Base-by-base conservation (phyloP, 1,140 invertebrate genomes). In the Drosophila sturtevanti region DNA sequence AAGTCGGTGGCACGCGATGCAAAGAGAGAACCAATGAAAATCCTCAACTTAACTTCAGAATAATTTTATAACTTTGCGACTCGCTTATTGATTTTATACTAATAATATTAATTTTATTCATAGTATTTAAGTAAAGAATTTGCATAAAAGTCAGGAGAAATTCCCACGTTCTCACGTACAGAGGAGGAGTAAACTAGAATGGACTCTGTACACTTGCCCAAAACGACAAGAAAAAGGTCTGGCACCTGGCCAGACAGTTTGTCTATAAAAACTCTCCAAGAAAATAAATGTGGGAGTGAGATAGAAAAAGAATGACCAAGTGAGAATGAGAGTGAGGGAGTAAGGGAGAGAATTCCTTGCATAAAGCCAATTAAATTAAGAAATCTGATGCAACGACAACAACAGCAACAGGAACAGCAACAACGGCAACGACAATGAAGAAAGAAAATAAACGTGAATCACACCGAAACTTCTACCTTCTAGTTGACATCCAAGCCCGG, bases 361-460 rank as follows among this genome's bases (percentile, higher is more conserved):
- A 89, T 89, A 89, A 80, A 89, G 84, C 84, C 84, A 89, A 89
- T 89, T 89, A 89, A 89, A 89, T 89, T 89, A 89, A 89, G 84
- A 89, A 89, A 89, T 89, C 84, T 89, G 84, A 89, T 89, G 77
- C 84, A 89, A 73, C 56, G 62, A 60, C 72, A 37, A 64, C 74
- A 69, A 78, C 68, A 51, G 31, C 63, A 22, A 27, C 60, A 59
- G 11, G 51, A 65, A 24, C 63, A 18, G 2, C 69, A 52, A 48
- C 14, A 37, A 35, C 18, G 27, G 12, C 56, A 41, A 21, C 59
- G 44, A 55, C 60, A 38, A 52, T 35, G 48, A 31, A 24, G 48
- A 65, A 61, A 54, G 44, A 55, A 48, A 54, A 63, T 56, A 85
- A 86, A 81, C 82, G 82, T 86, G 82, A 86, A 87, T 86, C 82